Evolutionary conservation across 2,113 vertebrate species (phyloP).

Genomic region (Corynorhinus townsendii): DNA sequence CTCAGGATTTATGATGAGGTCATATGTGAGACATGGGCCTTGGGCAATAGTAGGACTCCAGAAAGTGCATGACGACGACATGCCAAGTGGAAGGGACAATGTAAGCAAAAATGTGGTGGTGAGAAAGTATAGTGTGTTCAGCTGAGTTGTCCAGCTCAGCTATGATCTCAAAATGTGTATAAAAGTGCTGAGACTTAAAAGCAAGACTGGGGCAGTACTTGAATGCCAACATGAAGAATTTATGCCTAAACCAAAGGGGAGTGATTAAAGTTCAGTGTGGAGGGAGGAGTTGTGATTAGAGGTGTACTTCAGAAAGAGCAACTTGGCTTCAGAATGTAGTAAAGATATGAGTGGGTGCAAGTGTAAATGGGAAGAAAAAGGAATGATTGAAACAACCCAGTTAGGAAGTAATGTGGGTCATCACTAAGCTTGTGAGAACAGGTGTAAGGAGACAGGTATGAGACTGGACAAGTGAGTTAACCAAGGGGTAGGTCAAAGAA

Average conservation of each 20-base stretch:
- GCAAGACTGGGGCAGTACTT: not conserved
- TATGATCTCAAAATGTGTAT: not conserved
- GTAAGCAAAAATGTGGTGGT: not conserved
- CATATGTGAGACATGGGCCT: not conserved
- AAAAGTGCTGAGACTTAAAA: not conserved
- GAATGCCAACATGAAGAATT: not conserved
- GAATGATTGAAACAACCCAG: not conserved
- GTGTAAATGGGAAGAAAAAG: not conserved
- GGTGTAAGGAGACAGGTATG: not conserved
- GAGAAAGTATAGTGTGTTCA: not conserved
- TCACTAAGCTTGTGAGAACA: not conserved
- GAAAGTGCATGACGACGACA: not conserved
- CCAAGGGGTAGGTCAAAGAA: not conserved
- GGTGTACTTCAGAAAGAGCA: not conserved
- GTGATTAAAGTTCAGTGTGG: not conserved
- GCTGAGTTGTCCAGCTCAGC: not conserved
- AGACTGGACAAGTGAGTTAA: not conserved
- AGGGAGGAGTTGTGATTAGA: not conserved
- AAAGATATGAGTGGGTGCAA: not conserved
- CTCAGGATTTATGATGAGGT: not conserved
- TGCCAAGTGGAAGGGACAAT: not conserved
- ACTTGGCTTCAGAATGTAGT: not conserved
- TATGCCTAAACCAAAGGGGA: not conserved
- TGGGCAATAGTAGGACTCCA: no score
- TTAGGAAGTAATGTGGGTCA: not conserved